Conservation (phyloP, 1,140 invertebrate species). For the Coelopa frigida region DNA sequence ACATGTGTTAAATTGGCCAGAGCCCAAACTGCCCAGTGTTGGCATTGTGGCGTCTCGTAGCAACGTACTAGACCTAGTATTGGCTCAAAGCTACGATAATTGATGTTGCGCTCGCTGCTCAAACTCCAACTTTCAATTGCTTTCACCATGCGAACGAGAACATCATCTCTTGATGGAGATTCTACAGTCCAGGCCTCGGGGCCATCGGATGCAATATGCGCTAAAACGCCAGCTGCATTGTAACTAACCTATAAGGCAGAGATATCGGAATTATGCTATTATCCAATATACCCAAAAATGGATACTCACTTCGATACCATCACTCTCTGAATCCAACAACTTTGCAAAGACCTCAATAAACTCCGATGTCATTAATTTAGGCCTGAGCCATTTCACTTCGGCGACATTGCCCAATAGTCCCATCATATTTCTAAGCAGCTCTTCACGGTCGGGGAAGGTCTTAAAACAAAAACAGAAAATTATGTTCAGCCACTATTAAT, state of each 20-base stretch:
- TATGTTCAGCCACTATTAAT: too few relatives aligned
- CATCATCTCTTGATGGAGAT: constrained; percentile 60
- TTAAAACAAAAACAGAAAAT: constrained; percentile 41
- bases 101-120: constrained; percentile 83
- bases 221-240: constrained; percentile 92
- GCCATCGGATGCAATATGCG: constrained; percentile 92
- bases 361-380: constrained; percentile 73
- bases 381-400: constrained; percentile 79
- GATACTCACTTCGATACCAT: constrained; percentile 82
- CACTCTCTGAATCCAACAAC: constrained; percentile 74
- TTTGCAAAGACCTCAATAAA: constrained; percentile 82
- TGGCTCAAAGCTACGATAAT: constrained; percentile 92
- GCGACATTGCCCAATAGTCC: constrained; percentile 92
- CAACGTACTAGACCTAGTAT: constrained; percentile 74
- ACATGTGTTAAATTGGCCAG: constrained; percentile 91
- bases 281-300: background rate
- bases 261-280: constrained; percentile 1
- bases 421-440: constrained; percentile 93
- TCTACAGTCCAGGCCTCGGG: constrained; percentile 71
- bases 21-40: constrained; percentile 97
- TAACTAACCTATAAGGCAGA: constrained; percentile 69
- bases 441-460: constrained; percentile 80
- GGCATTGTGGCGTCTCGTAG: constrained; percentile 80
- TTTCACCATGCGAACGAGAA: constrained; percentile 65
- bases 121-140: constrained; percentile 88